Percentiles rank a stretch among this genome's conserved stretches.
Evolutionary conservation across 2,797 vertebrate genomes (phyloP).

Genomic region (Sylvilagus floridanus): DNA sequence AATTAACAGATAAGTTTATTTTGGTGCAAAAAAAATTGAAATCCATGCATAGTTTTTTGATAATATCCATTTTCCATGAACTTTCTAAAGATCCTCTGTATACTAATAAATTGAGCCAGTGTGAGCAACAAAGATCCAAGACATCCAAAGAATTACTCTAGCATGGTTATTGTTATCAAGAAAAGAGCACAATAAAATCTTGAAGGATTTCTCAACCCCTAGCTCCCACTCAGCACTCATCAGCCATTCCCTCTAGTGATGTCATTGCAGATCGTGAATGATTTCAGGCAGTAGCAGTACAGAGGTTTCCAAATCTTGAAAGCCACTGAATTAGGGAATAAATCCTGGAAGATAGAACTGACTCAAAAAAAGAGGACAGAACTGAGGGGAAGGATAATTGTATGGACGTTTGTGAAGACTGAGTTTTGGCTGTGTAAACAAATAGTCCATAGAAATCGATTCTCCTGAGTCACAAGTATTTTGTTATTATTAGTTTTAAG

Average conservation of each 20-base stretch:
- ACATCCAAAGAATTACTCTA: neutral
- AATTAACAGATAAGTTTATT: too few relatives aligned
- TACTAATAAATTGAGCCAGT: neutral
- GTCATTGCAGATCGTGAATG: neutral
- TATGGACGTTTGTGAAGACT: neutral
- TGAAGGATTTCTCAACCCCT: neutral
- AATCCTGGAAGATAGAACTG: neutral
- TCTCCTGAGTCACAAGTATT: neutral
- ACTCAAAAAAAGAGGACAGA: neutral
- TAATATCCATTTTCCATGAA: too few relatives aligned
- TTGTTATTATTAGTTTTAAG: conserved; percentile 43
- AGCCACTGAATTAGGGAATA: neutral
- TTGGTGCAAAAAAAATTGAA: too few relatives aligned
- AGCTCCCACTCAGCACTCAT: neutral
- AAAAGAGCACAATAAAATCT: neutral
- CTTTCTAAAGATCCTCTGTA: neutral
- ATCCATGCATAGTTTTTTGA: too few relatives aligned
- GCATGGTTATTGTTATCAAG: conserved; percentile 28
- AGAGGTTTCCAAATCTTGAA: neutral
- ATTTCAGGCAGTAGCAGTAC: neutral
- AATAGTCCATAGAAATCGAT: conserved; percentile 2
- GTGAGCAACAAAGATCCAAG: neutral
- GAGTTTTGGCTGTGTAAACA: conserved; percentile 36
- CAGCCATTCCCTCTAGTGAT: neutral
- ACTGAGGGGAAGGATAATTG: neutral